phyloP scores from a whole-genome alignment of 2,888 invertebrate species.

The Archips xylosteana region DNA sequence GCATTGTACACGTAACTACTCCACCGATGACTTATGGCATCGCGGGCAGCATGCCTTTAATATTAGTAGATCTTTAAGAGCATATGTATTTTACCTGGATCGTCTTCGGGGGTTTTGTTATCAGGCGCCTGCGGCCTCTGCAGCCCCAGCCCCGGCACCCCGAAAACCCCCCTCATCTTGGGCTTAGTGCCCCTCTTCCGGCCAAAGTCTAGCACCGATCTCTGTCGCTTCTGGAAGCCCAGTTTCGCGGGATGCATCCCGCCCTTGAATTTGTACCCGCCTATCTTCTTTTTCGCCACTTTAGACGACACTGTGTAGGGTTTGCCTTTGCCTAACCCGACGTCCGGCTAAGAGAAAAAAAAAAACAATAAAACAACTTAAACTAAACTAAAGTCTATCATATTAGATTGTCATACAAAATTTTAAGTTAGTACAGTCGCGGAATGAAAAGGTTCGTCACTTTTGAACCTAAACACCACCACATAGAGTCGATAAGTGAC shows the following conservation, averaged over 20 bases:
- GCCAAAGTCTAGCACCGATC: constrained; percentile 89
- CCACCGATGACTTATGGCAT: too few species aligned
- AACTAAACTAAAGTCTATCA: too few species aligned
- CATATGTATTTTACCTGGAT: constrained; percentile 68
- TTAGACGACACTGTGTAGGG: constrained; percentile 90
- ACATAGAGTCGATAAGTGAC: too few species aligned
- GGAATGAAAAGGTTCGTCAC: too few species aligned
- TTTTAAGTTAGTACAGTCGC: too few species aligned
- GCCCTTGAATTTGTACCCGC: constrained; percentile 89
- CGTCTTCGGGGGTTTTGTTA: constrained; percentile 78
- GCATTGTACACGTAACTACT: too few species aligned
- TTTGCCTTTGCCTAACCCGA: constrained; percentile 92
- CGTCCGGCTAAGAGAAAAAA: constrained; percentile 71
- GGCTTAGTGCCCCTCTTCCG: constrained; percentile 94
- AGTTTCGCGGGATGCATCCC: constrained; percentile 87
- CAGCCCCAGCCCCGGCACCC: constrained; percentile 91
- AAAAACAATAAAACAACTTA: neutral
- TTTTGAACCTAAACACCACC: too few species aligned
- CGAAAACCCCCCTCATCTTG: constrained; percentile 94
- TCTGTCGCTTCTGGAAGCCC: constrained; percentile 90
- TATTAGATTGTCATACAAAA: too few species aligned
- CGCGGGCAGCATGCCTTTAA: too few species aligned
- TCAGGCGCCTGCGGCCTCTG: constrained; percentile 88
- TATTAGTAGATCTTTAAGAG: neutral
- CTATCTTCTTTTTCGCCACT: constrained; percentile 92